A percentile compares a stretch with the other conserved stretches of the same genome.
Evolutionary conservation across 1,140 invertebrate species (phyloP).

Genomic region (Dendrolimus punctatus): DNA sequence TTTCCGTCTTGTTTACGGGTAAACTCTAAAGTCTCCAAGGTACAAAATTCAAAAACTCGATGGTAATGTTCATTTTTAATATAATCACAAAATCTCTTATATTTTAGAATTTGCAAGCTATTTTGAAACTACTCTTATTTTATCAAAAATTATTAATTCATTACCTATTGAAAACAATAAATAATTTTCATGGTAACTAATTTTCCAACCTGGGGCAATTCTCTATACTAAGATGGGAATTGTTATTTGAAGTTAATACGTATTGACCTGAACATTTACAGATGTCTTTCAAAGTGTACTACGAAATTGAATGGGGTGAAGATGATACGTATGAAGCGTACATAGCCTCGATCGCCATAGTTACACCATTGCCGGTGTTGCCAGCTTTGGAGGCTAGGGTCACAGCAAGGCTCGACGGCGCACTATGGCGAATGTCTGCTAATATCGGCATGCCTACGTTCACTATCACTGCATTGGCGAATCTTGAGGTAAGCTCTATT

Average conservation of each 20-base stretch:
- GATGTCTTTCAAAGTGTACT: slow-evolving; percentile 59
- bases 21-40: too few relatives aligned
- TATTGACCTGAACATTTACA: slow-evolving; percentile 14
- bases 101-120: not conserved
- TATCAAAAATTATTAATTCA: not conserved
- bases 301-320: slow-evolving; percentile 53
- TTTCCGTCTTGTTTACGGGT: too few relatives aligned
- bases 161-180: too few relatives aligned
- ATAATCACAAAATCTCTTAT: too few relatives aligned
- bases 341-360: slow-evolving; percentile 40
- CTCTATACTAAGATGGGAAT: too few relatives aligned
- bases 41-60: too few relatives aligned
- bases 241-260: too few relatives aligned
- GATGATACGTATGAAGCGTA: slow-evolving; percentile 57
- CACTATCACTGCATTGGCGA: slow-evolving; percentile 47
- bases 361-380: slow-evolving; percentile 49
- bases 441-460: slow-evolving; percentile 62
- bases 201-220: too few relatives aligned
- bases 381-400: slow-evolving; percentile 50
- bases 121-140: not conserved
- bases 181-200: too few relatives aligned
- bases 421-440: slow-evolving; percentile 54
- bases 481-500: slow-evolving; percentile 47
- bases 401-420: slow-evolving; percentile 44
- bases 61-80: too few relatives aligned